Percentiles rank a stretch among this genome's conserved stretches.
These are phyloP conservation scores for Micrasema minimum DNA, from an alignment of 1,140 invertebrate species.

Conservation along the genomic window DNA sequence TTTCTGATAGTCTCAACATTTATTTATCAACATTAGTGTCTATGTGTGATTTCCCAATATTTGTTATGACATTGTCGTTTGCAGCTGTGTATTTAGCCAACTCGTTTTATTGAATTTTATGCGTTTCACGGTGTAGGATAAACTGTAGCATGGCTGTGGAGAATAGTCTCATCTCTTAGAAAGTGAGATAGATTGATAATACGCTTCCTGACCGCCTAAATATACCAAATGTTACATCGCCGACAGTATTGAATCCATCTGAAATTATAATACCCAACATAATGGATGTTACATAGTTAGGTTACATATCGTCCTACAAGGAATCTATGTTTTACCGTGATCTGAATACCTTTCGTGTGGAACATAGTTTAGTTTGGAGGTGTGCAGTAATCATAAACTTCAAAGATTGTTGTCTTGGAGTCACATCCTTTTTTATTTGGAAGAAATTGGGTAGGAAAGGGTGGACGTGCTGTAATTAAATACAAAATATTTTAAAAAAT, in stretches of 20 bases:
- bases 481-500: neutral
- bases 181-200: constrained; percentile 83
- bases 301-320: neutral
- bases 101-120: constrained; percentile 41
- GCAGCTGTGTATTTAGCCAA: constrained; percentile 51
- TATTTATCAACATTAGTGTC: constrained; percentile 36
- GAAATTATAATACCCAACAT: constrained; percentile 47
- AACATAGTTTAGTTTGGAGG: constrained; percentile 69
- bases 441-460: constrained; percentile 58
- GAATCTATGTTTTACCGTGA: constrained; percentile 61
- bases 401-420: constrained; percentile 71
- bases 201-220: constrained; percentile 84
- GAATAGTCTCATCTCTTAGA: constrained; percentile 68
- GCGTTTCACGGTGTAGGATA: constrained; percentile 36
- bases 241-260: constrained; percentile 69
- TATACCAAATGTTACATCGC: constrained; percentile 86
- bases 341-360: constrained; percentile 79
- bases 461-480: constrained; percentile 57
- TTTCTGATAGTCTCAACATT: constrained; percentile 47
- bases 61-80: constrained; percentile 51
- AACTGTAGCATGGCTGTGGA: constrained; percentile 50
- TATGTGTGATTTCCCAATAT: constrained; percentile 47
- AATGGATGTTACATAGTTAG: neutral
- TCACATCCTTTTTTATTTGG: constrained; percentile 72
- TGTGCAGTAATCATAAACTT: constrained; percentile 70